Conservation (phyloP, 2,113 vertebrate species). For the Antennarius striatus region DNA sequence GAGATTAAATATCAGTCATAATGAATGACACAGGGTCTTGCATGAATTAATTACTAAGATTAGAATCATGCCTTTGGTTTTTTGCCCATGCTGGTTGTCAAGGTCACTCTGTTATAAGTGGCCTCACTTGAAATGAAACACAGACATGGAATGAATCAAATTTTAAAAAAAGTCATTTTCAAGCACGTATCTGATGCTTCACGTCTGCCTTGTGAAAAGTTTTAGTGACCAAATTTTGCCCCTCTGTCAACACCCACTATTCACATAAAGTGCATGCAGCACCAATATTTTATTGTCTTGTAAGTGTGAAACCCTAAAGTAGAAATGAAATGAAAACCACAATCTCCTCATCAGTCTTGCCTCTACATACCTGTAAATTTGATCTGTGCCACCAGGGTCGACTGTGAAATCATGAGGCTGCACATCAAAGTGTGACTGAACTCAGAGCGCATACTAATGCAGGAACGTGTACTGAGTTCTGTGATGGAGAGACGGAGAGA, state of each 20-base stretch:
- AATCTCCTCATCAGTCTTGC: constrained; percentile 74
- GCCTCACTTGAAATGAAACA: constrained; percentile 9
- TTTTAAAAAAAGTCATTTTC: background rate
- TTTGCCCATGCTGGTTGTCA: constrained; percentile 23
- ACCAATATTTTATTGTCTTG: constrained; percentile 47
- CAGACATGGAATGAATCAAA: background rate
- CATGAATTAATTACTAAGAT: constrained; percentile 65
- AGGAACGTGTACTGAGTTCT: constrained; percentile 35
- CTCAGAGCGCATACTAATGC: constrained; percentile 77
- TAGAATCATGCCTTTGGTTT: constrained; percentile 61
- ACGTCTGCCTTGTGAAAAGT: no score
- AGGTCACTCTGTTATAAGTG: constrained; percentile 36
- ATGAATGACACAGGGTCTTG: constrained; percentile 59
- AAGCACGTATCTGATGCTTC: background rate
- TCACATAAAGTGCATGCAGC: constrained; percentile 23
- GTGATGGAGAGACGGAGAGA: constrained; percentile 14
- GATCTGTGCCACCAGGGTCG: constrained; percentile 76
- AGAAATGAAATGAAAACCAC: constrained; percentile 67
- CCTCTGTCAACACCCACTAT: constrained; percentile 18
- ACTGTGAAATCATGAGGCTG: constrained; percentile 81
- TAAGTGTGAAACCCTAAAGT: constrained; percentile 47
- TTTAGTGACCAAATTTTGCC: constrained; percentile 11
- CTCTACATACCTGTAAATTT: constrained; percentile 76
- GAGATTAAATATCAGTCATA: constrained; percentile 63
- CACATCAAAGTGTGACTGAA: constrained; percentile 80